phyloP scores from a whole-genome alignment of 2,888 invertebrate genomes.

The Eubasilissa splendida region DNA sequence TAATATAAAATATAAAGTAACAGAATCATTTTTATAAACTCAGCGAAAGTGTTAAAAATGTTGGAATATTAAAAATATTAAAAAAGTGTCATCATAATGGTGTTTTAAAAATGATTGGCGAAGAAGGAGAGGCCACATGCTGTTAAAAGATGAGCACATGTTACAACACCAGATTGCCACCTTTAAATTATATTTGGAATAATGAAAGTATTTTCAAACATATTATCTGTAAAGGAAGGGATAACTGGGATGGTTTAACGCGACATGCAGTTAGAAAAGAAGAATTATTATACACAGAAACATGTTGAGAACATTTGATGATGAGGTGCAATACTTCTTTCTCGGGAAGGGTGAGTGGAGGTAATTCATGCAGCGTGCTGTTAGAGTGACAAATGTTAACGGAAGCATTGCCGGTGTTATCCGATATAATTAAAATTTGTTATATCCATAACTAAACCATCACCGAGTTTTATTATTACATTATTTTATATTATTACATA shows the following conservation, averaged over 20 bases:
- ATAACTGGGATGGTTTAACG: neutral
- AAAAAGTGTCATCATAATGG: neutral
- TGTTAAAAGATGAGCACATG: conserved; percentile 38
- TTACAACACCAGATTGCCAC: conserved; percentile 28
- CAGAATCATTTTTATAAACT: neutral
- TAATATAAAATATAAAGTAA: neutral
- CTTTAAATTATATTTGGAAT: neutral
- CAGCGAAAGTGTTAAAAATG: neutral
- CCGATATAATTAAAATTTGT: neutral
- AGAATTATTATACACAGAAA: conserved; percentile 9
- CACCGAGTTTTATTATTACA: neutral
- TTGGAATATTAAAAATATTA: neutral
- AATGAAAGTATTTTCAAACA: neutral
- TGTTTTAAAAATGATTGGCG: neutral
- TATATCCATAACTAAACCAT: conserved; percentile 1
- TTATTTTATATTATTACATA: conserved; percentile 2
- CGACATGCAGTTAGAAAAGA: conserved; percentile 21
- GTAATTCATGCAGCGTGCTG: conserved; percentile 36
- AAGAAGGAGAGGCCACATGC: conserved; percentile 40
- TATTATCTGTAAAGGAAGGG: conserved; percentile 6
- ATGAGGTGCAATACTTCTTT: conserved; percentile 6
- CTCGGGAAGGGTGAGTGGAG: conserved; percentile 17
- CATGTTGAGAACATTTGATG: neutral
- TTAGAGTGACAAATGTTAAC: conserved; percentile 12
- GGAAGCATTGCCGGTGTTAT: conserved; percentile 19